Evolutionary conservation across 2,888 invertebrate species (phyloP), one percentile per base, ranked within the genome.

Genomic region (Clitarchus hookeri): DNA sequence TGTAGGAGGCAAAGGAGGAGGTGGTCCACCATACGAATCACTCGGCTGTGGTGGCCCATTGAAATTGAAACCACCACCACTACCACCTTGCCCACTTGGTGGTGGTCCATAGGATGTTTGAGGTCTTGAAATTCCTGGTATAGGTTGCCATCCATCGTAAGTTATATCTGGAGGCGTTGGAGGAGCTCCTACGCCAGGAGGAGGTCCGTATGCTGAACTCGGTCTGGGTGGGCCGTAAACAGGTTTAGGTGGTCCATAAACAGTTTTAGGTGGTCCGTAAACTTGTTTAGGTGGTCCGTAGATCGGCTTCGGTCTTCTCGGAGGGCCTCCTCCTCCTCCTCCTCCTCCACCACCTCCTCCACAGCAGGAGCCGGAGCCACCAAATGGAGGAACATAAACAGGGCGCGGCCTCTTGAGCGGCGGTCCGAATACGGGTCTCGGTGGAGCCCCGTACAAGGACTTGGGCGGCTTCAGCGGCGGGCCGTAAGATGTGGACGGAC

Each of bases 61-160:
- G 65, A 85, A 85, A 84, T n/a, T 65, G 1, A 36, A 27, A 26
- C 53, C 23, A 13, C 44, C 77, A 9, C 78, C 77, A 65, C n/a
- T 90, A 84, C 83, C 83, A 77, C 12, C 77, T 27, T 65, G 82
- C 54, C 84, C 87, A 82, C 84, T 83, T n/a, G 88, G 86, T 23
- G 88, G 88, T 25, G 88, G 88, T 1, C 89, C 88, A 79, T 88
- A 88, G 0, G 88, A 87, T 65, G 83, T 85, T 25, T 88, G 88
- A 25, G 85, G 87, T 3, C 87, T 88, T 23, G 88, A 86, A 0
- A 89, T 94, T 0, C 96, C 96, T 13, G 96, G 95, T 87, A 97
- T 97, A 27, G 97, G 97, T 90, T 95, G 96, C 97, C 97, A 97
- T 44, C 97, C 97, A 89, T 97, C 97, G 89, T 97, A 97, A 85